A percentile compares a stretch with the other conserved stretches of the same genome.
These are phyloP conservation scores for Drosophila aldrichi DNA, from an alignment of 2,888 invertebrate species.

Conservation along the genomic window DNA sequence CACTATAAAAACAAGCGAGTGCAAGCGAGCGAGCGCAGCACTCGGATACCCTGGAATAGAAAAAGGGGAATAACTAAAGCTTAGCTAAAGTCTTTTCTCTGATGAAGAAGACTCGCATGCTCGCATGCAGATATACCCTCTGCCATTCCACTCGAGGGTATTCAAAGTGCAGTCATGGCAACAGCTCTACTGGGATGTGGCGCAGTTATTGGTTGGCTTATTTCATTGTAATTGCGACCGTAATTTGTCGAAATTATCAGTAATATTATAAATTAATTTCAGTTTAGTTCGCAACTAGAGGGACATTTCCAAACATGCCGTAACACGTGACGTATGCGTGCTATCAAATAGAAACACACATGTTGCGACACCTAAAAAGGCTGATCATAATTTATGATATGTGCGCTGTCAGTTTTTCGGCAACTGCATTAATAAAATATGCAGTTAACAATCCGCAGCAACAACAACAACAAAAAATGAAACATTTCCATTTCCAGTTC, in stretches of 20 bases:
- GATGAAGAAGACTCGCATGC: no score
- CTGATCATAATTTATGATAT: constrained; percentile 66
- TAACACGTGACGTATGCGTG: constrained; percentile 51
- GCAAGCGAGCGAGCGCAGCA: neutral
- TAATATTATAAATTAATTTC: constrained; percentile 71
- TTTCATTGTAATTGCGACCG: constrained; percentile 60
- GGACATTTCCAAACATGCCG: constrained; percentile 5
- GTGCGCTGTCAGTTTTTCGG: constrained; percentile 41
- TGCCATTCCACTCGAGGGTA: neutral
- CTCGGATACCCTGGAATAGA: constrained; percentile 3
- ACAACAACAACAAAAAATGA: neutral
- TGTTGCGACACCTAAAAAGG: constrained; percentile 30
- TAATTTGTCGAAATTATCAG: constrained; percentile 79
- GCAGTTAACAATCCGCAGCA: constrained; percentile 21
- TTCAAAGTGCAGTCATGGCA: constrained; percentile 1
- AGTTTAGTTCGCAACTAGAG: constrained; percentile 23
- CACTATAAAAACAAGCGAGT: constrained; percentile 14
- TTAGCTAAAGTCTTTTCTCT: neutral
- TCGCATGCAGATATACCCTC: neutral
- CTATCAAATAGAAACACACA: constrained; percentile 34
- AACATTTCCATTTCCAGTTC: constrained; percentile 32
- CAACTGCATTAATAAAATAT: constrained; percentile 53
- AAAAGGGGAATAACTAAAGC: neutral
- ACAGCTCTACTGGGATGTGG: constrained; percentile 13
- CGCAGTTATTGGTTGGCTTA: neutral